phyloP scores from a whole-genome alignment of 2,888 invertebrate species.

The Lapara coniferarum region DNA sequence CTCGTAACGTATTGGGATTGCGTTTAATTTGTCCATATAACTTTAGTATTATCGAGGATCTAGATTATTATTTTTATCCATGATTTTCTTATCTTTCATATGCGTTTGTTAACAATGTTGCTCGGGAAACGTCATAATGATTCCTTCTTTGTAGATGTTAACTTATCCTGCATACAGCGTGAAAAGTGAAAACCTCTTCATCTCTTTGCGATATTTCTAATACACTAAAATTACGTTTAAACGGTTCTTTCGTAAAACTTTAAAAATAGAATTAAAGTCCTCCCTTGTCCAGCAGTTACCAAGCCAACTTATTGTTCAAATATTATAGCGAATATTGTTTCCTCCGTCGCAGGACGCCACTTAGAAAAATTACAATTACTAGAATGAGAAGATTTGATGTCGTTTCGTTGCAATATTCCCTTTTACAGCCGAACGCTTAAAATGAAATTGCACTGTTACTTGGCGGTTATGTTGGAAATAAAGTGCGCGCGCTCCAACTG shows the following conservation, averaged over 20 bases:
- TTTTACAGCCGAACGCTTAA: constrained; percentile 17
- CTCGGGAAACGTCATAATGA: no score
- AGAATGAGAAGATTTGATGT: constrained; percentile 11
- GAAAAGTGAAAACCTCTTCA: no score
- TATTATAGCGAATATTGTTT: constrained; percentile 44
- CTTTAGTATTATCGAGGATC: neutral
- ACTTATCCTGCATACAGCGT: no score
- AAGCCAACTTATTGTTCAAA: constrained; percentile 30
- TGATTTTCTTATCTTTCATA: no score
- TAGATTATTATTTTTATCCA: no score
- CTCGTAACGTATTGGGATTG: neutral
- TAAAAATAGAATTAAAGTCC: constrained; percentile 11
- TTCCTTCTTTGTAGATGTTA: no score
- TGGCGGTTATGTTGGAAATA: constrained; percentile 7
- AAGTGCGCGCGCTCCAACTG: constrained; percentile 25
- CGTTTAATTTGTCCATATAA: neutral
- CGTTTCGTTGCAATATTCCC: neutral
- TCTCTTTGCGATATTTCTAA: no score
- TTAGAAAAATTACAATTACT: constrained; percentile 51
- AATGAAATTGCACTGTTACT: constrained; percentile 15
- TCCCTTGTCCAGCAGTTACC: constrained; percentile 31
- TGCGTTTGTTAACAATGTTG: no score
- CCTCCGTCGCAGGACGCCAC: constrained; percentile 40
- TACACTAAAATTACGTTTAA: no score
- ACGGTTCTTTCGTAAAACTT: no score